A percentile compares a stretch with the other conserved stretches of the same genome.
Conservation (phyloP, 2,888 invertebrate species). For the Stramonita haemastoma region DNA sequence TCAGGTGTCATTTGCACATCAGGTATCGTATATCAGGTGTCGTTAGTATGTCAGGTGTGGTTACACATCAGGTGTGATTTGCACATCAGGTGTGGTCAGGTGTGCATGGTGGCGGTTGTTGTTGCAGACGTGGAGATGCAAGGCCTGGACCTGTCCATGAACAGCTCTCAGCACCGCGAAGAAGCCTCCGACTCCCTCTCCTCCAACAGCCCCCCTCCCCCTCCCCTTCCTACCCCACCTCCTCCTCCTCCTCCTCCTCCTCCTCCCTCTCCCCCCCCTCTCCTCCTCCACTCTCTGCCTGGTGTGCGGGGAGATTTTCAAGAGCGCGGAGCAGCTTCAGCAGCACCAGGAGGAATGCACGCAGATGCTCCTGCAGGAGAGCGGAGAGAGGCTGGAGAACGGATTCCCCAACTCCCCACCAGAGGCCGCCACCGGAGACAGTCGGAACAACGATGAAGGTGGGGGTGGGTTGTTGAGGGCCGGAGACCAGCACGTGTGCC, state of each 20-base stretch:
- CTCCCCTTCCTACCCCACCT: neutral
- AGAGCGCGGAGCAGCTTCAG: constrained; percentile 43
- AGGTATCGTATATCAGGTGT: no score
- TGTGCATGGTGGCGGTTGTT: neutral
- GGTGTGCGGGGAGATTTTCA: constrained; percentile 56
- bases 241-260: neutral
- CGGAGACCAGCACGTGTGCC: constrained; percentile 46
- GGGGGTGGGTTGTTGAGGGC: neutral
- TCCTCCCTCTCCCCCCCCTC: neutral
- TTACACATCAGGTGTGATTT: no score
- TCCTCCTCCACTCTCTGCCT: constrained; percentile 47
- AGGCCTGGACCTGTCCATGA: constrained; percentile 34
- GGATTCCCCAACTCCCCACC: constrained; percentile 38
- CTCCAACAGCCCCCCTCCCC: neutral
- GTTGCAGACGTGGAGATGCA: constrained; percentile 24
- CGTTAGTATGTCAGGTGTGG: no score
- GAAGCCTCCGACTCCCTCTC: constrained; percentile 20
- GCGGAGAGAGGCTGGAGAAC: constrained; percentile 36
- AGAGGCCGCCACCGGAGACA: neutral
- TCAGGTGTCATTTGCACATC: no score
- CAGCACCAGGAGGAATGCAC: constrained; percentile 49
- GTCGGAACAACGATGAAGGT: constrained; percentile 12
- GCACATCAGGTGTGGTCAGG: no score
- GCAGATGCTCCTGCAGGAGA: constrained; percentile 36
- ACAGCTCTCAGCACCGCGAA: constrained; percentile 33